Evolutionary conservation across 1,140 invertebrate species (phyloP).

Genomic region (Manduca sexta): DNA sequence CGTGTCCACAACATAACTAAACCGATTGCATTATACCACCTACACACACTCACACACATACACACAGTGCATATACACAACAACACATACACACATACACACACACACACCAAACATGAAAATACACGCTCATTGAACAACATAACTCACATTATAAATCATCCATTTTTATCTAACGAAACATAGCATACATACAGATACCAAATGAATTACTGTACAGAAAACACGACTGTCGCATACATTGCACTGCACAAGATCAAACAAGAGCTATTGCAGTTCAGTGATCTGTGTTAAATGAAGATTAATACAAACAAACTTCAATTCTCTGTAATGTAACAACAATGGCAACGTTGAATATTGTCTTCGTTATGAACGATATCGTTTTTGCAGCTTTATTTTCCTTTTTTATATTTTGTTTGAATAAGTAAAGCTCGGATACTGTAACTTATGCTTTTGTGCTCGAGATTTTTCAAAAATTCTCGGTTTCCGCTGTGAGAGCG

Average conservation of each 20-base stretch:
- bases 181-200: neutral
- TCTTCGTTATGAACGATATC: neutral
- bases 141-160: conserved; percentile 7
- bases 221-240: too few relatives aligned
- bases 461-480: conserved; percentile 1
- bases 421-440: neutral
- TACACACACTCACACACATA: conserved; percentile 14
- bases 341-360: conserved; percentile 1
- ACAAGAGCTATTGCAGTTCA: conserved; percentile 2
- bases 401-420: neutral
- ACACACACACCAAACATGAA: neutral
- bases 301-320: neutral
- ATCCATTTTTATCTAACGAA: neutral
- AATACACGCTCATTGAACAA: conserved; percentile 12
- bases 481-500: neutral
- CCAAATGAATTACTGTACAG: neutral
- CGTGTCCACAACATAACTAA: conserved; percentile 79
- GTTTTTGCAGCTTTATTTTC: too few relatives aligned
- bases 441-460: conserved; percentile 22
- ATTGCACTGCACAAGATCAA: conserved; percentile 1
- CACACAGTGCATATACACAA: conserved; percentile 5
- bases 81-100: conserved; percentile 7
- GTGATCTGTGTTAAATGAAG: conserved; percentile 6
- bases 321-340: neutral
- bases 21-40: conserved; percentile 33